phyloP scores from a whole-genome alignment of 2,888 invertebrate species.

The Coronaproctus castanopsis region DNA sequence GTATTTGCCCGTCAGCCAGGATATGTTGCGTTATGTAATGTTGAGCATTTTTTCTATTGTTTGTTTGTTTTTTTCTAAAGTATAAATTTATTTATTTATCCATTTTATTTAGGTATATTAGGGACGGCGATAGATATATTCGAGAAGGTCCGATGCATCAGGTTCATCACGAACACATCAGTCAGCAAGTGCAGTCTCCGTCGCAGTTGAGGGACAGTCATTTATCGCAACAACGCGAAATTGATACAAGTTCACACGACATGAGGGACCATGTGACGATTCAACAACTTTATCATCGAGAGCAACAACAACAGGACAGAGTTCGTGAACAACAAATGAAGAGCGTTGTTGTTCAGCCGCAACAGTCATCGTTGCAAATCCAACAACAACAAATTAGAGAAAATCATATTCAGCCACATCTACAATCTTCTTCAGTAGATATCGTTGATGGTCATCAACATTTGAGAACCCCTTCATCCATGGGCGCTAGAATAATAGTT shows the following conservation, averaged over 20 bases:
- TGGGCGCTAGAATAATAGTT: not conserved
- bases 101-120: not conserved
- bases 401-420: constrained; percentile 17
- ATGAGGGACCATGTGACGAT: constrained; percentile 23
- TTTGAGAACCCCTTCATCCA: not conserved
- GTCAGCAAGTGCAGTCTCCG: constrained; percentile 13
- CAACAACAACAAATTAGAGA: constrained; percentile 22
- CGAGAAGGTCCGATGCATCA: constrained; percentile 15
- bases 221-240: constrained; percentile 16
- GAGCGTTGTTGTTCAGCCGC: constrained; percentile 7
- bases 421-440: not conserved
- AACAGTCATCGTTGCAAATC: constrained; percentile 7
- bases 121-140: not conserved
- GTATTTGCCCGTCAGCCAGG: too few species aligned
- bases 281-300: constrained; percentile 18
- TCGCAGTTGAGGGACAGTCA: not conserved
- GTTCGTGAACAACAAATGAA: constrained; percentile 18
- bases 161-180: constrained; percentile 15
- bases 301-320: constrained; percentile 24
- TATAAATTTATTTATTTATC: too few species aligned
- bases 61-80: too few species aligned
- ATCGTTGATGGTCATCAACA: not conserved
- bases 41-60: too few species aligned
- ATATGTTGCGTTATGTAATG: too few species aligned
- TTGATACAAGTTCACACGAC: constrained; percentile 13